A percentile compares a stretch with the other conserved stretches of the same genome.
Evolutionary conservation across 2,888 invertebrate species (phyloP).

Genomic region (Dexiosoma caninum): DNA sequence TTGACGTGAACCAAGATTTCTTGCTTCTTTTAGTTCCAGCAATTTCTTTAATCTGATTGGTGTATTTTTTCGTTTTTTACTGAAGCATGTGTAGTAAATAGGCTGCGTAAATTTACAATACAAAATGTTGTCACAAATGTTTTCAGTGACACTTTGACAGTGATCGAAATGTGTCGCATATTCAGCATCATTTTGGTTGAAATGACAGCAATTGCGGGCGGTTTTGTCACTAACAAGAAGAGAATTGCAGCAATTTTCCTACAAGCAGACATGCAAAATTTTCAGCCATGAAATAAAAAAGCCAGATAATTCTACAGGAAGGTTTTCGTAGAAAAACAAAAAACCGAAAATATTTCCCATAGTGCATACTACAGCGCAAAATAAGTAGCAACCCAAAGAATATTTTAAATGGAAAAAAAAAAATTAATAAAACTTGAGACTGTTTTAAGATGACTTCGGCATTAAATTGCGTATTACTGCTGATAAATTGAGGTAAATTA

Average conservation of each 20-base stretch:
- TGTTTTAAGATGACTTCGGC: no score
- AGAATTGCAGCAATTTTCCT: conserved; percentile 74
- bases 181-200: conserved; percentile 62
- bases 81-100: conserved; percentile 15
- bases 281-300: background rate
- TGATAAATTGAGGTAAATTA: no score
- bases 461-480: no score
- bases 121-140: conserved; percentile 73
- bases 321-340: conserved; percentile 16
- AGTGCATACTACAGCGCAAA: background rate
- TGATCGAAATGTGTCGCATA: conserved; percentile 76
- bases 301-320: background rate
- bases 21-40: background rate
- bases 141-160: conserved; percentile 69
- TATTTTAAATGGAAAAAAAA: no score
- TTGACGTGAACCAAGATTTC: background rate
- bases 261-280: background rate
- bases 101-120: conserved; percentile 75
- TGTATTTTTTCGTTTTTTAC: conserved; percentile 26
- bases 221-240: conserved; percentile 74
- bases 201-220: conserved; percentile 73
- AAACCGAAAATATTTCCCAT: conserved; percentile 51
- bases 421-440: no score
- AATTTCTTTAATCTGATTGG: background rate
- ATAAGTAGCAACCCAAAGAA: background rate